A percentile compares a stretch with the other conserved stretches of the same genome.
Conservation (phyloP, 2,888 invertebrate species). For the Tuberolachnus salignus region DNA sequence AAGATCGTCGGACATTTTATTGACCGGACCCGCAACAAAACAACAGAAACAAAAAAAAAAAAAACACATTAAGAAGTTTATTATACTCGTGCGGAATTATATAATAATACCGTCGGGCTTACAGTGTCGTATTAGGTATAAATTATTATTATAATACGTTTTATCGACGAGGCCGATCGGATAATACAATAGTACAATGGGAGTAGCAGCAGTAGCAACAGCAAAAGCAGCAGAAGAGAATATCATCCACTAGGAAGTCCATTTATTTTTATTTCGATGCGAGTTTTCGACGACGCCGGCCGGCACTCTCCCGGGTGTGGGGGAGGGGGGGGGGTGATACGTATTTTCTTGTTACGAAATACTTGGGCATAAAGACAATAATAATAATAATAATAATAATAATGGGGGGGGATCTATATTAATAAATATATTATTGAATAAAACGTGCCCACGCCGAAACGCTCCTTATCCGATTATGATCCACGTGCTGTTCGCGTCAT, state of each 20-base stretch:
- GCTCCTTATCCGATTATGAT: constrained; percentile 41
- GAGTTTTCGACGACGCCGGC: background rate
- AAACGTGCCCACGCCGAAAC: constrained; percentile 2
- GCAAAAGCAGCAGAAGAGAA: too few relatives aligned
- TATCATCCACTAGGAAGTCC: background rate
- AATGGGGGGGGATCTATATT: too few relatives aligned
- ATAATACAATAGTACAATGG: constrained; percentile 36
- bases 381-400: constrained; percentile 2
- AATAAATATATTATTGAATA: too few relatives aligned
- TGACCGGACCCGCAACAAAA: background rate
- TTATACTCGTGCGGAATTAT: too few relatives aligned
- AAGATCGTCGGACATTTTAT: too few relatives aligned
- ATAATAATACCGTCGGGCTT: too few relatives aligned
- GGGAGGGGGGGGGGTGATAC: too few relatives aligned
- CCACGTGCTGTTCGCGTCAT: constrained; percentile 45
- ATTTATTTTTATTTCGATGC: background rate
- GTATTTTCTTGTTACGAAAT: constrained; percentile 32
- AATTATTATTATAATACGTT: too few relatives aligned
- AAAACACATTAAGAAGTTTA: too few relatives aligned
- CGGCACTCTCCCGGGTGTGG: background rate
- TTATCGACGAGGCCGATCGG: constrained; percentile 29
- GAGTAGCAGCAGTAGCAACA: background rate
- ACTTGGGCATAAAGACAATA: constrained; percentile 30
- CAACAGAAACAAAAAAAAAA: too few relatives aligned
- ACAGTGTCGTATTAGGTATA: too few relatives aligned